Evolutionary conservation across 2,797 vertebrate genomes (phyloP).

Genomic region (Huso huso): DNA sequence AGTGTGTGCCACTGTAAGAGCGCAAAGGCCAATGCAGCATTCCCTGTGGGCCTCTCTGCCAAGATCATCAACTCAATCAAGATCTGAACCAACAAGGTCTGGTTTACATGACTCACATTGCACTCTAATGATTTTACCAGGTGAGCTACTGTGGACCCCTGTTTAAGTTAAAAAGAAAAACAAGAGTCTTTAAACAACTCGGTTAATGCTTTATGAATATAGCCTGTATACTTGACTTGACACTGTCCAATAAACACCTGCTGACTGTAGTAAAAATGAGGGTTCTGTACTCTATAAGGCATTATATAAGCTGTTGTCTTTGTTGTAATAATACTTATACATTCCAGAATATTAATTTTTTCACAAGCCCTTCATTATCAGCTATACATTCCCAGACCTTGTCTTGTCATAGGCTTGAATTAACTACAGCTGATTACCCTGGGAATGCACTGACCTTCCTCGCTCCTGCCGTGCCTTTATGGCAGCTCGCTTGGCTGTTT

Average conservation of each 20-base stretch:
- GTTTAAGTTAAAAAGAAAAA: not conserved
- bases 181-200: not conserved
- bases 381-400: slow-evolving; percentile 45
- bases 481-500: slow-evolving; percentile 42
- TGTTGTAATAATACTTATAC: slow-evolving; percentile 30
- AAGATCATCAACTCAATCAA: no score
- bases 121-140: not conserved
- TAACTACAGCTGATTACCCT: slow-evolving; percentile 57
- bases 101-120: not conserved
- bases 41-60: no score
- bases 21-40: no score
- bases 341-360: slow-evolving; percentile 40
- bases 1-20: no score
- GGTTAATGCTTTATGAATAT: not conserved
- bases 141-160: not conserved
- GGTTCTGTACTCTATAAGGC: not conserved
- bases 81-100: no score
- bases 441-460: slow-evolving; percentile 55
- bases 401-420: slow-evolving; percentile 52
- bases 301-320: not conserved
- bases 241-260: not conserved
- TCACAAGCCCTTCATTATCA: slow-evolving; percentile 44
- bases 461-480: slow-evolving; percentile 49
- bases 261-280: not conserved
- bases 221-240: no score